These are phyloP conservation scores for Cardinalis cardinalis DNA, from an alignment of 2,113 vertebrate species.

Conservation along the genomic window DNA sequence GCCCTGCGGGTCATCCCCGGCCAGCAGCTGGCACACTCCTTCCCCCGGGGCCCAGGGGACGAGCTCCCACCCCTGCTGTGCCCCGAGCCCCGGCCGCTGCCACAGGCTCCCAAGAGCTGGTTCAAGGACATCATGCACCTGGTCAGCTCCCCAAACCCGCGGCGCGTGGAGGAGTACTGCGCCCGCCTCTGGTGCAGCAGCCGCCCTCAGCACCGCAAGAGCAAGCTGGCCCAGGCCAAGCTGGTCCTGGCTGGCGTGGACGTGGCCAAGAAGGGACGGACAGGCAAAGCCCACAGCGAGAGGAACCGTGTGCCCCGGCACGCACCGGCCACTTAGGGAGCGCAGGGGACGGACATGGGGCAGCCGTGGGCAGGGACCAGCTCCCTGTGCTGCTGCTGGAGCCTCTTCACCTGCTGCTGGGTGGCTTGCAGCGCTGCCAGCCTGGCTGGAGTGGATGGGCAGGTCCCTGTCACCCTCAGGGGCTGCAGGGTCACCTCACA, in stretches of 20 bases:
- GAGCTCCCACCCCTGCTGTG: neutral
- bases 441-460: fast-evolving
- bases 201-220: conserved; percentile 76
- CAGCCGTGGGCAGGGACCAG: neutral
- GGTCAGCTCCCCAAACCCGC: conserved; percentile 81
- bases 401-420: neutral
- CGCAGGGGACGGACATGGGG: neutral
- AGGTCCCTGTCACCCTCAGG: neutral
- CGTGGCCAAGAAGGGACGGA: conserved; percentile 75
- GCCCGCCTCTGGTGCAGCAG: conserved; percentile 86
- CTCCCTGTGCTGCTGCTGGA: neutral
- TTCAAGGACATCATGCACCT: conserved; percentile 94
- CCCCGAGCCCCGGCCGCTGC: neutral
- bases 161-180: conserved; percentile 87
- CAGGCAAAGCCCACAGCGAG: conserved; percentile 74
- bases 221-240: conserved; percentile 84
- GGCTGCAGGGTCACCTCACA: neutral
- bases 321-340: conserved; percentile 53
- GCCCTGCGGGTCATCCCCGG: conserved; percentile 81
- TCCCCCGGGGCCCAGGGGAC: conserved; percentile 52
- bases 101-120: conserved; percentile 78
- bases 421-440: neutral
- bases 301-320: conserved; percentile 86
- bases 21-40: conserved; percentile 76
- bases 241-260: conserved; percentile 77